Conservation (phyloP, 1,140 invertebrate species). For the Rhagoletis pomonella region DNA sequence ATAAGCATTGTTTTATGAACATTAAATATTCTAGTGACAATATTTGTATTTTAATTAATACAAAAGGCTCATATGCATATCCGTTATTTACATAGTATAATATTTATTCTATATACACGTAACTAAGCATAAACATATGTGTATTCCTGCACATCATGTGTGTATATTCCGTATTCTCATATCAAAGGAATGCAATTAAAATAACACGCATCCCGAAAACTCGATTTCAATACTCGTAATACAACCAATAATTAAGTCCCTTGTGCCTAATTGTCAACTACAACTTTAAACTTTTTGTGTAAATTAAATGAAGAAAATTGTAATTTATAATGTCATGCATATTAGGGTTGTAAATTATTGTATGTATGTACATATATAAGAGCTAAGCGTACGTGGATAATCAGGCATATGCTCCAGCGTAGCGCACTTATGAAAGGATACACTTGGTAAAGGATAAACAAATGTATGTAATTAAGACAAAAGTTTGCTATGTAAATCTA, state of each 20-base stretch:
- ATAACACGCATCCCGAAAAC: constrained; percentile 3
- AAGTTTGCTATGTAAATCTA: constrained; percentile 32
- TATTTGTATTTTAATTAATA: no score
- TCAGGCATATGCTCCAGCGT: not conserved
- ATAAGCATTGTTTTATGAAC: no score
- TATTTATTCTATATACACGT: no score
- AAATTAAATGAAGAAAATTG: constrained; percentile 51
- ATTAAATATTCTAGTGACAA: no score
- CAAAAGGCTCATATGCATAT: no score
- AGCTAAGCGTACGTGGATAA: not conserved
- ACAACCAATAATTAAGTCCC: constrained; percentile 44
- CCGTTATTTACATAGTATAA: no score
- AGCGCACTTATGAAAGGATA: constrained; percentile 31
- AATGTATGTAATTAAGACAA: constrained; percentile 50
- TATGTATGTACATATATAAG: not conserved
- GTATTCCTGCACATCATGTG: no score
- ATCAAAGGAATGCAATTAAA: constrained; percentile 51
- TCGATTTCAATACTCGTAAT: constrained; percentile 30
- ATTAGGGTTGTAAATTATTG: not conserved
- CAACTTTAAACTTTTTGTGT: constrained; percentile 42
- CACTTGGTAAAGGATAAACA: constrained; percentile 42
- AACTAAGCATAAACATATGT: no score
- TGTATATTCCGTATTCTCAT: not conserved
- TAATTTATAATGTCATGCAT: constrained; percentile 49
- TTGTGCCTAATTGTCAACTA: constrained; percentile 51